Base-by-base conservation (phyloP, 2,113 vertebrate species). In the Ochotona princeps region DNA sequence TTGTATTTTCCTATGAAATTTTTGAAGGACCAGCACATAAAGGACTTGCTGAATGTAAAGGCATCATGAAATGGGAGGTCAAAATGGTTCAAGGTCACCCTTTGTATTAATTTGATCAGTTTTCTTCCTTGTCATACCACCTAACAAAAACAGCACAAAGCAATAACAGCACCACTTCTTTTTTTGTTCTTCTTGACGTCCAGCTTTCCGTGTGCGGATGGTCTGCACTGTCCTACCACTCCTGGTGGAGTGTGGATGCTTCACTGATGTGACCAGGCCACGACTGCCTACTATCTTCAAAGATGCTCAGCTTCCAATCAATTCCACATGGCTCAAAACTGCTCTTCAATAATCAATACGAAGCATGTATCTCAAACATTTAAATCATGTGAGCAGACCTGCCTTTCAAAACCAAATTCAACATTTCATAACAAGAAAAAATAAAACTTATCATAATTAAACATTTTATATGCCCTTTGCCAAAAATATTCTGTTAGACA, bases 381-480 rank as follows among this genome's bases (percentile, higher is more conserved):
- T 51, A 74, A 85, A 51, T 23, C 60, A 61, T 61, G 79, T 1
- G 4, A 65, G 35, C 32, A 54, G 66, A 91, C 35, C 3, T 3
- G 47, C 30, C 86, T 83, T 82, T 80, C 54, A 86, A 93, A 90
- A 7, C 28, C 12, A 75, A 79, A 74, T 20, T 75, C 32, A 83
- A 49, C 26, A 63, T 25, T 57, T 21, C 35, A 44, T 61, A 75
- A 81, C 7, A 91, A 44, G 30, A 69, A 51, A 87, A 87, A 49
- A 54, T 11, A n/a, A 93, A 95, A 89, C 1, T 61, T 76, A 30
- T 69, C 54, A 17, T 13, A 54, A 83, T 86, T 83, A 83, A n/a
- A 78, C 66, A 72, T 28, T n/a, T 76, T 90, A 14, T 13, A 81
- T 84, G 75, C 92, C 32, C 49, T 76, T 89, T n/a, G n/a, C n/a